Percentiles rank a stretch among this genome's conserved stretches.
Conservation (phyloP, 35 echinoderm and acorn worm genomes). For the Acanthaster planci region DNA sequence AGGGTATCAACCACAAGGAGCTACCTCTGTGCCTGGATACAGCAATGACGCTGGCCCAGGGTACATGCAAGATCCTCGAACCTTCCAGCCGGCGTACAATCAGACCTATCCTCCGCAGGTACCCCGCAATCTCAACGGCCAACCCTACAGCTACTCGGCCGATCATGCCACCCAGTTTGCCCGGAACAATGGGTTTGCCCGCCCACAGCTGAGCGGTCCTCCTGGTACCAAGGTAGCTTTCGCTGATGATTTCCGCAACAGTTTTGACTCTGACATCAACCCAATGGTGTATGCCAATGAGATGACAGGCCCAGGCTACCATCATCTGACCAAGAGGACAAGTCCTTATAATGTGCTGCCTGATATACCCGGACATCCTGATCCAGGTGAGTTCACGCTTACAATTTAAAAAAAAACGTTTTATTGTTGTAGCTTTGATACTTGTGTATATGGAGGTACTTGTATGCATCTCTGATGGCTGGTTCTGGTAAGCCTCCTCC, state of each 20-base stretch:
- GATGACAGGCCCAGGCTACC: not conserved
- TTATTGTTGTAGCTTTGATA: no score
- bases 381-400: conserved; percentile 11
- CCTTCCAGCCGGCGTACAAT: conserved; percentile 27
- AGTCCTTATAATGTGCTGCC: conserved; percentile 72
- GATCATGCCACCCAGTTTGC: conserved; percentile 79
- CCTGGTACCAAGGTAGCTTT: conserved; percentile 8
- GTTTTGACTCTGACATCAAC: conserved; percentile 34
- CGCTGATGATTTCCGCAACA: not conserved
- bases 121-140: conserved; percentile 20
- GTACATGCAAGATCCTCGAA: not conserved
- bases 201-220: not conserved
- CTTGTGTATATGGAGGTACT: no score
- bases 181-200: conserved; percentile 56
- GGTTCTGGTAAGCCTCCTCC: no score
- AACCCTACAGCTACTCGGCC: conserved; percentile 78
- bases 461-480: no score
- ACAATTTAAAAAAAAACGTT: not conserved
- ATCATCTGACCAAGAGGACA: conserved; percentile 51
- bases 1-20: conserved; percentile 24
- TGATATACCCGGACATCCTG: conserved; percentile 50
- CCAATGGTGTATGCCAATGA: conserved; percentile 30
- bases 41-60: not conserved
- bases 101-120: conserved; percentile 24
- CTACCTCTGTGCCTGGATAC: not conserved